A percentile compares a stretch with the other conserved stretches of the same genome.
Conservation (phyloP, 2,888 invertebrate species). For the Geotrupes spiniger region DNA sequence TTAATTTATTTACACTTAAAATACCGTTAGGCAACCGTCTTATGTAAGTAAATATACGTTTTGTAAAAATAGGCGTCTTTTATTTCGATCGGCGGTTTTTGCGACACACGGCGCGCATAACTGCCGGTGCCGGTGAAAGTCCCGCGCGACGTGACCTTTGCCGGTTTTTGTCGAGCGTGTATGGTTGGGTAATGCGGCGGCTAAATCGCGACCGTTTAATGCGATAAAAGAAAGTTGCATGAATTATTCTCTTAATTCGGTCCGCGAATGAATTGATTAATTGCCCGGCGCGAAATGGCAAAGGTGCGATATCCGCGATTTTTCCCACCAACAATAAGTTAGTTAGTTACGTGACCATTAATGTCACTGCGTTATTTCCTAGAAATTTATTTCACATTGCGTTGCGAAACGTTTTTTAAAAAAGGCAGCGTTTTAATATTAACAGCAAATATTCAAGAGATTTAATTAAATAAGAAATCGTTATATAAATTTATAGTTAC, state of each 20-base stretch:
- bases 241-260: slow-evolving; percentile 3
- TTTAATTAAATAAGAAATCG: too few species aligned
- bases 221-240: slow-evolving; percentile 15
- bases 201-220: too few species aligned
- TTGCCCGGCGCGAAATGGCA: neutral
- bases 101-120: slow-evolving; percentile 7
- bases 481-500: too few species aligned
- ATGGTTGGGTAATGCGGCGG: slow-evolving; percentile 11
- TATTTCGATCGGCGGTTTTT: slow-evolving; percentile 8
- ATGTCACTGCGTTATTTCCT: too few species aligned
- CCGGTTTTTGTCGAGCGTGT: slow-evolving; percentile 9
- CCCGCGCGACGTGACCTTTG: slow-evolving; percentile 12
- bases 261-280: neutral
- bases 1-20: slow-evolving; percentile 18
- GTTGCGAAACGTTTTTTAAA: too few species aligned
- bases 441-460: too few species aligned
- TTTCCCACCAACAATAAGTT: too few species aligned
- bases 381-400: too few species aligned
- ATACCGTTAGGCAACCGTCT: slow-evolving; percentile 15
- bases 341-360: too few species aligned
- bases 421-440: too few species aligned
- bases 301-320: neutral
- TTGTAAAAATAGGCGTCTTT: slow-evolving; percentile 17
- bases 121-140: slow-evolving; percentile 21
- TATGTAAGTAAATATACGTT: slow-evolving; percentile 20